A percentile compares a stretch with the other conserved stretches of the same genome.
Evolutionary conservation across 2,113 vertebrate species (phyloP).

Genomic region (Nerophis lumbriciformis): DNA sequence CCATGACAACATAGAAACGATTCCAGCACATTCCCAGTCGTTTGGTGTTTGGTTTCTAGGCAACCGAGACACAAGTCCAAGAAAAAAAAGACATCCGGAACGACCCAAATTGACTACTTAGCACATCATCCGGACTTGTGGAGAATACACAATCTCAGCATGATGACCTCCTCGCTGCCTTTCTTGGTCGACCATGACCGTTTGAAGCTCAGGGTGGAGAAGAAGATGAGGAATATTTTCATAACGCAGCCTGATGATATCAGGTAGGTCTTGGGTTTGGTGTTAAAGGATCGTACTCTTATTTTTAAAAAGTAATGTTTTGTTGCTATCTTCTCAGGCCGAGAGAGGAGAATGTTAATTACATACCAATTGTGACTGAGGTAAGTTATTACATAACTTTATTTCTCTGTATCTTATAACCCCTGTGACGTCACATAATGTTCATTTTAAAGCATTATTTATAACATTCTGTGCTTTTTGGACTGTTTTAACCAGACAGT

Average conservation of each 20-base stretch:
- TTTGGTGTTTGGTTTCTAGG: slow-evolving; percentile 41
- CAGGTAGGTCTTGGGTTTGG: slow-evolving; percentile 48
- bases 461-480: too few species aligned
- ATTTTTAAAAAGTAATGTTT: too few species aligned
- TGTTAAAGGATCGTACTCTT: background rate
- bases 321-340: slow-evolving; percentile 25
- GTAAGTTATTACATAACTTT: slow-evolving; percentile 38
- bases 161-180: slow-evolving; percentile 42
- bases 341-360: slow-evolving; percentile 50
- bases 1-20: slow-evolving; percentile 54
- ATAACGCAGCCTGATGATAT: slow-evolving; percentile 67
- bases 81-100: slow-evolving; percentile 41
- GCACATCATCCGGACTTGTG: too few species aligned
- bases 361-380: slow-evolving; percentile 60
- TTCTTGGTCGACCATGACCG: slow-evolving; percentile 41
- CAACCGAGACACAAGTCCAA: slow-evolving; percentile 56
- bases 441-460: too few species aligned
- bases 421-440: too few species aligned
- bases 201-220: slow-evolving; percentile 59
- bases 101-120: background rate
- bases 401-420: background rate
- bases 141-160: slow-evolving; percentile 19
- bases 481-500: too few species aligned
- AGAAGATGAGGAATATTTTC: slow-evolving; percentile 65
- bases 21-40: slow-evolving; percentile 39